Percentiles rank a stretch among this genome's conserved stretches.
Evolutionary conservation across 2,888 invertebrate genomes (phyloP).

Genomic region (Tipula vernalis): DNA sequence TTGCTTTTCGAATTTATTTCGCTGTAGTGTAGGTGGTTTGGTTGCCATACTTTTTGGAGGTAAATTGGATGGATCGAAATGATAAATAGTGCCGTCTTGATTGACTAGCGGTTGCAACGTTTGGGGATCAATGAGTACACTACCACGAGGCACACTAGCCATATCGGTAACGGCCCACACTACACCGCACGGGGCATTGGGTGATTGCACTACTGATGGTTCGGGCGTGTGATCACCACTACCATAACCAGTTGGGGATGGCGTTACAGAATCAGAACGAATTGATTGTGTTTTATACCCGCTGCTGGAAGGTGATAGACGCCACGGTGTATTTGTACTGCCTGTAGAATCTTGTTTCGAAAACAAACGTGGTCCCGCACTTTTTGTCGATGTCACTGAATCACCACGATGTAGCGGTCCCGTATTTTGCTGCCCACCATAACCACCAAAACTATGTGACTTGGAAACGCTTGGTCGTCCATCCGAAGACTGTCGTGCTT

Average conservation of each 20-base stretch:
- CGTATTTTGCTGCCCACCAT: constrained; percentile 40
- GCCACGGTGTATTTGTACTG: constrained; percentile 31
- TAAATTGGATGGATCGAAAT: constrained; percentile 36
- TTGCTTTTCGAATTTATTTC: constrained; percentile 14
- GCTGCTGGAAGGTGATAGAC: constrained; percentile 35
- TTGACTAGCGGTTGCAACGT: constrained; percentile 37
- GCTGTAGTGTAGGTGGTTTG: constrained; percentile 9
- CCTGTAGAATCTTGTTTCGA: constrained; percentile 51
- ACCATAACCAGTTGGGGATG: constrained; percentile 54
- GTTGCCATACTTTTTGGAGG: constrained; percentile 23
- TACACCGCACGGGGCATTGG: constrained; percentile 33
- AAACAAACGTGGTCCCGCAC: constrained; percentile 47
- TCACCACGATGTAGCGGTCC: constrained; percentile 45
- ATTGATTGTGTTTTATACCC: constrained; percentile 38
- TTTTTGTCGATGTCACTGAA: constrained; percentile 50
- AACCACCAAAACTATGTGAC: constrained; percentile 82
- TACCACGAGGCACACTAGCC: constrained; percentile 73
- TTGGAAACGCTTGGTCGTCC: constrained; percentile 52
- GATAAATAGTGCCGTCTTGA: constrained; percentile 37
- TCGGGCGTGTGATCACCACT: constrained; percentile 35
- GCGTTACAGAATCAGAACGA: constrained; percentile 60
- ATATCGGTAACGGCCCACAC: constrained; percentile 85
- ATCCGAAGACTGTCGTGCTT: constrained; percentile 23
- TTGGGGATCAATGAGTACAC: constrained; percentile 74
- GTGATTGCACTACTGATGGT: constrained; percentile 26